Base-by-base conservation (phyloP, 2,888 invertebrate genomes). In the Tuta absoluta region DNA sequence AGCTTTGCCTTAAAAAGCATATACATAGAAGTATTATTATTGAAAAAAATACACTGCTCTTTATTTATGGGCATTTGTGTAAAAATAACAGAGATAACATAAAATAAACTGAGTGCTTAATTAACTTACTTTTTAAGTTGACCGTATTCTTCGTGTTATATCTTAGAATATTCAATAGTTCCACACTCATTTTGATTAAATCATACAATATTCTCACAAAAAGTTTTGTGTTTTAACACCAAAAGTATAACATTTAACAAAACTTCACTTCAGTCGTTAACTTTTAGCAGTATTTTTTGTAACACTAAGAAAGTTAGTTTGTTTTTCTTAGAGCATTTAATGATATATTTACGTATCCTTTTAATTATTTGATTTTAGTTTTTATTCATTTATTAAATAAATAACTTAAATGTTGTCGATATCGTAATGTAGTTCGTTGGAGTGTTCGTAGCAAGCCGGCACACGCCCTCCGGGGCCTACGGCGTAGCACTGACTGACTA, bases 401-500 rank as follows among this genome's bases (percentile, higher is more conserved):
- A 33, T 23, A 23, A 12, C 23, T 23, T 12, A n/a, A n/a, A 12
- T 56, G 3, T 28, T 28, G 7, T 24, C 21, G 14, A 23, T 63
- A 63, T 78, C 84, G 86, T 82, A 67, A 75, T 71, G 17, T 66
- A 77, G 76, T 70, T 80, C 81, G 84, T 77, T 75, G 72, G 72
- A 64, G 68, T 70, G 75, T 73, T 71, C 71, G 70, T 67, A 66
- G 68, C 66, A 67, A 72, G 49, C 76, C 77, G 76, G 76, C 90
- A 88, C 85, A 84, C 79, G 80, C 80, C 87, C 85, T 83, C 86
- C 84, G 73, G 78, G 81, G 77, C 74, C 84, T 84, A 84, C 88
- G 86, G 71, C 85, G 89, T 87, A 89, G 87, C 85, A 91, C 90
- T 91, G 88, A 72, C 78, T 45, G 28, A 33, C 56, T 56, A 56